Percentiles rank a stretch among this genome's conserved stretches.
Conservation (phyloP, 1,140 invertebrate species). For the Psilanteris sp. region DNA sequence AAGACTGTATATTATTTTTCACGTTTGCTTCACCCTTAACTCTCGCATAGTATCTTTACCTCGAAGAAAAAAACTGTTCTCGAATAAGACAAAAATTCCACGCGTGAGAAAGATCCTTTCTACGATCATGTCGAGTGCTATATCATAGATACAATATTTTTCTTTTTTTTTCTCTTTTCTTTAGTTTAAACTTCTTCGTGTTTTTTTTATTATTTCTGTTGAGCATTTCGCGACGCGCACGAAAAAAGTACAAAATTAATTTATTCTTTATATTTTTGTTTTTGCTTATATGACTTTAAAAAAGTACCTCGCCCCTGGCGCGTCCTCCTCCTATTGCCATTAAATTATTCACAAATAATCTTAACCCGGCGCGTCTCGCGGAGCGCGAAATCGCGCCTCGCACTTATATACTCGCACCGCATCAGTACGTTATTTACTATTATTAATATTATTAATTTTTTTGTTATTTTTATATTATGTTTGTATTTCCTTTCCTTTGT, state of each 20-base stretch:
- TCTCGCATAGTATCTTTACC: slow-evolving; percentile 21
- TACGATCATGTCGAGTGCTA: slow-evolving; percentile 49
- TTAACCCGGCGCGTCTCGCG: slow-evolving; percentile 28
- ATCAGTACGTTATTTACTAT: slow-evolving; percentile 61
- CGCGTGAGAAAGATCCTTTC: slow-evolving; percentile 46
- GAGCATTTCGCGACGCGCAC: slow-evolving; percentile 74
- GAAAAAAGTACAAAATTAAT: slow-evolving; percentile 79
- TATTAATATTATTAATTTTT: slow-evolving; percentile 37
- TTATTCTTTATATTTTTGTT: slow-evolving; percentile 74
- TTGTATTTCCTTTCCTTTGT: slow-evolving; percentile 30
- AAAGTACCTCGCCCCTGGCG: slow-evolving; percentile 59
- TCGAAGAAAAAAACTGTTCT: slow-evolving; percentile 45
- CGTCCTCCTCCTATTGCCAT: slow-evolving; percentile 57
- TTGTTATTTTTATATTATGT: slow-evolving; percentile 43
- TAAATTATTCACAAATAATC: slow-evolving; percentile 63
- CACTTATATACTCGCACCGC: slow-evolving; percentile 60
- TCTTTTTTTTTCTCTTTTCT: slow-evolving; percentile 54
- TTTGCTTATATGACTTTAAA: slow-evolving; percentile 65
- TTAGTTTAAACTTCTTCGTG: slow-evolving; percentile 44
- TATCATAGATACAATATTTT: slow-evolving; percentile 57
- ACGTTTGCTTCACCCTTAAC: slow-evolving; percentile 6
- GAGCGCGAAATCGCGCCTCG: slow-evolving; percentile 29
- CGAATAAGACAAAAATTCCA: slow-evolving; percentile 61
- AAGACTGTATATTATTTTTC: slow-evolving; percentile 62
- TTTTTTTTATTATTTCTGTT: slow-evolving; percentile 63